Evolutionary conservation across 2,113 vertebrate genomes (phyloP).

Genomic region (Dolichallabes microphthalmus): DNA sequence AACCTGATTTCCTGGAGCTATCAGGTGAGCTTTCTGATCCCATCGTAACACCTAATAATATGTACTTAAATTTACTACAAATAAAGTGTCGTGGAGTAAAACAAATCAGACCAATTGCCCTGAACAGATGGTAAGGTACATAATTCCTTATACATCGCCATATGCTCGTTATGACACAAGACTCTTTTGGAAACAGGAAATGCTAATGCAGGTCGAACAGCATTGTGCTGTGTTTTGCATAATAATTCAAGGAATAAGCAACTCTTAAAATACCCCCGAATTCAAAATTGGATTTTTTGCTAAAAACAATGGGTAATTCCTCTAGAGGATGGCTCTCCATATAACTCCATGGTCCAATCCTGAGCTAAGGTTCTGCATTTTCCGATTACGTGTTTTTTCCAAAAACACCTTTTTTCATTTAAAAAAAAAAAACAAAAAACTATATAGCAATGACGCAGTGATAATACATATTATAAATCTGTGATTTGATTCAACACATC

Average conservation of each 20-base stretch:
- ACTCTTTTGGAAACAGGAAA: not conserved
- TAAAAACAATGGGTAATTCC: too few species aligned
- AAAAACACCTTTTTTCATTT: too few species aligned
- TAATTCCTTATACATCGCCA: constrained; percentile 28
- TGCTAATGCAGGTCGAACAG: constrained; percentile 23
- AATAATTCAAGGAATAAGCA: not conserved
- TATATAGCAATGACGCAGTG: not conserved
- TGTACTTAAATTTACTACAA: constrained; percentile 28
- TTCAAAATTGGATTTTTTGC: not conserved
- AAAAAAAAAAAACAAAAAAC: too few species aligned
- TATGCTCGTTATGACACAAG: constrained; percentile 8
- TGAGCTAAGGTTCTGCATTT: not conserved
- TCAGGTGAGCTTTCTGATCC: constrained; percentile 78
- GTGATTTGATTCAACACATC: not conserved
- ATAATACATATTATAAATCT: not conserved
- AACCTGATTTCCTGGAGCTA: constrained; percentile 94
- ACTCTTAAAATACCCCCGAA: not conserved
- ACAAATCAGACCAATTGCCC: not conserved
- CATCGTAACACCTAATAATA: not conserved
- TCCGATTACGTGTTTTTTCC: too few species aligned
- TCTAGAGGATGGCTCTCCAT: not conserved
- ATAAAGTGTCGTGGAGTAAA: not conserved
- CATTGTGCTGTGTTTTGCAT: not conserved
- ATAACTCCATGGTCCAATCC: not conserved
- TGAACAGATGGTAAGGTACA: constrained; percentile 41